Percentiles rank a stretch among this genome's conserved stretches.
These are phyloP conservation scores for Cecidostiba fungosa DNA, from an alignment of 2,888 invertebrate genomes.

Conservation along the genomic window DNA sequence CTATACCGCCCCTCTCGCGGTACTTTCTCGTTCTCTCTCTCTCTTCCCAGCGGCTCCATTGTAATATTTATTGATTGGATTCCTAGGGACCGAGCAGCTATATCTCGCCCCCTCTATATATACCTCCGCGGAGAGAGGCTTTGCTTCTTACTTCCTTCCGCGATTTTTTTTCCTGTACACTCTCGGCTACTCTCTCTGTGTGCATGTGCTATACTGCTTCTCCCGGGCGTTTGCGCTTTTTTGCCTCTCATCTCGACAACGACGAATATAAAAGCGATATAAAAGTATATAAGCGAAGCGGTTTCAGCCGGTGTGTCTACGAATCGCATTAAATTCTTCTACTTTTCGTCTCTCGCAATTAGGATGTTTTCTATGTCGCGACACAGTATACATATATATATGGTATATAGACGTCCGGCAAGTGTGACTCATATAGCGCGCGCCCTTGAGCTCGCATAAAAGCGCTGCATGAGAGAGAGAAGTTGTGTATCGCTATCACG, in stretches of 20 bases:
- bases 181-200: not conserved
- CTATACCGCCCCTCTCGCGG: conserved; percentile 73
- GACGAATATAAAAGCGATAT: too few relatives aligned
- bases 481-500: conserved; percentile 26
- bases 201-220: not conserved
- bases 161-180: conserved; percentile 20
- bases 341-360: conserved; percentile 65
- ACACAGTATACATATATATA: not conserved
- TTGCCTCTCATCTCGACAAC: not conserved
- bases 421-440: conserved; percentile 60
- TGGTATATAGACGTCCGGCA: conserved; percentile 69
- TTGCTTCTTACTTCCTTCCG: conserved; percentile 42
- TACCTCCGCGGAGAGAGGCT: conserved; percentile 7
- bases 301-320: not conserved
- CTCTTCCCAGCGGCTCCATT: conserved; percentile 78
- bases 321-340: not conserved
- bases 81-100: conserved; percentile 74
- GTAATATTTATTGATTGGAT: conserved; percentile 81
- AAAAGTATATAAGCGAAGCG: too few relatives aligned
- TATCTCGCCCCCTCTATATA: conserved; percentile 31
- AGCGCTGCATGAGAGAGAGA: conserved; percentile 56
- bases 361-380: conserved; percentile 73
- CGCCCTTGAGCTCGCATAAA: conserved; percentile 74
- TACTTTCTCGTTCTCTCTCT: conserved; percentile 70
- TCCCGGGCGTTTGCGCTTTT: conserved; percentile 23